Evolutionary conservation across 2,797 vertebrate species (phyloP).

Genomic region (Silurus lanzhouensis): DNA sequence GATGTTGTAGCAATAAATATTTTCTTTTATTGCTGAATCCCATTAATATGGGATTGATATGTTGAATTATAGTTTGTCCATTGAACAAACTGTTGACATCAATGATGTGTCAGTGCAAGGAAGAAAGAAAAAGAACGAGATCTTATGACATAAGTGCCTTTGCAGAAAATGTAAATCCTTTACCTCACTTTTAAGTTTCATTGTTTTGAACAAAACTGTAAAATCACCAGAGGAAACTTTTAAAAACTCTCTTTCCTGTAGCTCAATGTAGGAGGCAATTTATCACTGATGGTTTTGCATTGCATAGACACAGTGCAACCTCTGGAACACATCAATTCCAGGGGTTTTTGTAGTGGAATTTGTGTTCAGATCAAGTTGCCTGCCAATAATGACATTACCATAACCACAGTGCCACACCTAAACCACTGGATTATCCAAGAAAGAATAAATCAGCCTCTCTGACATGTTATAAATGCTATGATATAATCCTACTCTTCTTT

Average conservation of each 20-base stretch:
- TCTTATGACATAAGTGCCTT: neutral
- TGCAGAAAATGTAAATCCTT: neutral
- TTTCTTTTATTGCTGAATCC: neutral
- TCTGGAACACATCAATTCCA: neutral
- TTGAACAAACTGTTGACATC: neutral
- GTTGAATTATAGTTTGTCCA: neutral
- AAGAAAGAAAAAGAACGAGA: neutral
- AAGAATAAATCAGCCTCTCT: constrained; percentile 2
- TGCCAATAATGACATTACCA: constrained; percentile 33
- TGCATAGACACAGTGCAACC: constrained; percentile 3
- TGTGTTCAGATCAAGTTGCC: neutral
- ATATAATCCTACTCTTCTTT: constrained; percentile 22
- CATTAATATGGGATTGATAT: neutral
- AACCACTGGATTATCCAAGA: constrained; percentile 19
- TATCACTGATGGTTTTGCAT: neutral
- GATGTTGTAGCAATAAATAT: neutral
- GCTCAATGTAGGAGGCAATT: constrained; percentile 4
- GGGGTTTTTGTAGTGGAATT: neutral
- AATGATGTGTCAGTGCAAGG: neutral
- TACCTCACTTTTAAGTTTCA: neutral
- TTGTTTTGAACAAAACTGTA: neutral
- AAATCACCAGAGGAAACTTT: neutral
- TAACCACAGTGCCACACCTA: constrained; percentile 14
- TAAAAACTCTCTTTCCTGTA: neutral
- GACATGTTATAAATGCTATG: constrained; percentile 1